These are phyloP conservation scores for Struthio camelus DNA, from an alignment of 2,113 vertebrate species.

Conservation along the genomic window DNA sequence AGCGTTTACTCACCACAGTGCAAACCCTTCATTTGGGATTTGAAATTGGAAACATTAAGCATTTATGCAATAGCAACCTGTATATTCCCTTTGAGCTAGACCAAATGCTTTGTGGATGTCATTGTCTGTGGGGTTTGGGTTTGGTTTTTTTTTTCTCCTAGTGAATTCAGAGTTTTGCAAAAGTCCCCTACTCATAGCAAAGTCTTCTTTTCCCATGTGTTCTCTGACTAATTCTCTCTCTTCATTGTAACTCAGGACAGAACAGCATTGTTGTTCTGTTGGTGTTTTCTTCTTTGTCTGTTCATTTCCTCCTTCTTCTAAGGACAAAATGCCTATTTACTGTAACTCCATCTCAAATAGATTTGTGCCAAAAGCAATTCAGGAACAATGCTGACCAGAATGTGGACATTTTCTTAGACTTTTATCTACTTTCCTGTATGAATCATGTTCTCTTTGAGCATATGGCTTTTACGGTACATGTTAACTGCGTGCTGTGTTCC, in stretches of 20 bases:
- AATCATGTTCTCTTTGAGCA: neutral
- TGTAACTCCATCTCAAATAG: neutral
- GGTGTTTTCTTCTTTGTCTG: neutral
- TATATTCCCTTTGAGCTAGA: neutral
- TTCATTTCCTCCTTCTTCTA: neutral
- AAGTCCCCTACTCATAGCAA: neutral
- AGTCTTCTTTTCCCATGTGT: neutral
- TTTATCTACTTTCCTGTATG: neutral
- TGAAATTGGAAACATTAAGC: neutral
- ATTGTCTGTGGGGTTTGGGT: no score
- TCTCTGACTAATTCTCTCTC: neutral
- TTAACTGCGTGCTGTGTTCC: neutral
- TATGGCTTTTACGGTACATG: neutral
- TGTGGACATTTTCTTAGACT: neutral
- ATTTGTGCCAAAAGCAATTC: neutral
- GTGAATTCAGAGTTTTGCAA: neutral
- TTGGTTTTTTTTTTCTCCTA: neutral
- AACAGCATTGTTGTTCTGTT: neutral
- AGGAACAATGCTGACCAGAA: neutral
- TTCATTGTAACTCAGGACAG: neutral
- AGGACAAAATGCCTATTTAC: neutral
- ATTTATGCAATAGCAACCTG: neutral
- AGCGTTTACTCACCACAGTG: neutral
- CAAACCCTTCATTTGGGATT: neutral
- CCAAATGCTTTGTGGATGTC: neutral